Evolutionary conservation across 2,113 vertebrate genomes (phyloP).

Genomic region (Sclerurus mexicanus): DNA sequence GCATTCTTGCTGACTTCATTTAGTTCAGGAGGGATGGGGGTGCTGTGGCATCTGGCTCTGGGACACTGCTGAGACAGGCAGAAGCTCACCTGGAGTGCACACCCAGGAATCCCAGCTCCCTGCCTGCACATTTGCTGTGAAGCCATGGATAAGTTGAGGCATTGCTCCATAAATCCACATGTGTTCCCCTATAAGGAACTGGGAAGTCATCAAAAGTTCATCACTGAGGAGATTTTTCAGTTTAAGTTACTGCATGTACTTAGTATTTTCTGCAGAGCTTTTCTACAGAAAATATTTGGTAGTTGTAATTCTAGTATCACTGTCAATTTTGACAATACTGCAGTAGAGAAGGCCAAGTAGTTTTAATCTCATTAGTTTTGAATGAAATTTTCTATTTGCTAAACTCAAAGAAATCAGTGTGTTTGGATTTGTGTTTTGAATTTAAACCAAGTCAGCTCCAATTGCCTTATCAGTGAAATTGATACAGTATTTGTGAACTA

Average conservation of each 20-base stretch:
- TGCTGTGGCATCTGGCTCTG: accelerated
- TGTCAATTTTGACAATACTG: not conserved
- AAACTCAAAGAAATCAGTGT: not conserved
- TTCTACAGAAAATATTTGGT: not conserved
- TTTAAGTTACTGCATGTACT: not conserved
- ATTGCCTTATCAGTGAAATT: not conserved
- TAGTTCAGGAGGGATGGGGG: not conserved
- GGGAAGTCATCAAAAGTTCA: not conserved
- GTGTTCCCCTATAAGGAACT: not conserved
- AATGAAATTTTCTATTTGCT: not conserved
- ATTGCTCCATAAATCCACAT: not conserved
- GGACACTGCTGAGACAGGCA: not conserved
- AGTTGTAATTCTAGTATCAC: not conserved
- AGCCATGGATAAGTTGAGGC: not conserved
- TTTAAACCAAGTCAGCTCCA: not conserved
- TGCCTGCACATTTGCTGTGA: not conserved
- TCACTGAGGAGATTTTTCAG: not conserved
- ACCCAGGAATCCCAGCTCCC: not conserved
- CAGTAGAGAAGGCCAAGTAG: not conserved
- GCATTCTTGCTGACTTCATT: not conserved
- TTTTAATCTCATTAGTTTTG: not conserved
- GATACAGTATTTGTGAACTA: not conserved
- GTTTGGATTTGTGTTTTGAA: not conserved
- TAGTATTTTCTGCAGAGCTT: not conserved
- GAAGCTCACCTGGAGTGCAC: not conserved